phyloP scores from a whole-genome alignment of 1,140 invertebrate species.

The Pomacea maculata region DNA sequence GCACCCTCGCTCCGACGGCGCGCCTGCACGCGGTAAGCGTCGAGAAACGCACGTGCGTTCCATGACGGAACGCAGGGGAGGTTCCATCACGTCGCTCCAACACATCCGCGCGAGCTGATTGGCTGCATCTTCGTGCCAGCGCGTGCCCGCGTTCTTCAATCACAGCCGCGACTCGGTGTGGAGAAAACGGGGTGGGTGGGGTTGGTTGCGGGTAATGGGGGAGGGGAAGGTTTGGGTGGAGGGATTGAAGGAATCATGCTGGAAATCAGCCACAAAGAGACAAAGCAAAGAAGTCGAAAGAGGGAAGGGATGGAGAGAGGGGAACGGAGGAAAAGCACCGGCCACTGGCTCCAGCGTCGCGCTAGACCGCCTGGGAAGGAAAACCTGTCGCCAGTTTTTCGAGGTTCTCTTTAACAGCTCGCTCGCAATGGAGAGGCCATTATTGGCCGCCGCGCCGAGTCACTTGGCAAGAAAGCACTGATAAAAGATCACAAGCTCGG shows the following conservation, averaged over 20 bases:
- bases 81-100: constrained; percentile 11
- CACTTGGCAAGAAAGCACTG: too few species aligned
- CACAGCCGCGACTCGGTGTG: constrained; percentile 7
- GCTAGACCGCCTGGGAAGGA: too few species aligned
- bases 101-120: constrained; percentile 21
- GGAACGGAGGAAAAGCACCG: neutral
- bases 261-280: neutral
- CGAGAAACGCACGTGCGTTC: constrained; percentile 11
- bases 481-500: too few species aligned
- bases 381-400: too few species aligned
- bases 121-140: constrained; percentile 14
- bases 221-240: neutral
- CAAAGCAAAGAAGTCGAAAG: neutral
- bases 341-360: too few species aligned
- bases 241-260: neutral
- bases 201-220: neutral
- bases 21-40: constrained; percentile 10
- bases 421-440: too few species aligned
- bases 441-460: too few species aligned
- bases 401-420: too few species aligned
- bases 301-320: neutral
- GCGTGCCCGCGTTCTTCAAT: constrained; percentile 22
- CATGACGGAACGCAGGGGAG: neutral
- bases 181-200: neutral
- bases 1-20: neutral